Evolutionary conservation across 2,888 invertebrate genomes (phyloP).

Genomic region (Metellina segmentata): DNA sequence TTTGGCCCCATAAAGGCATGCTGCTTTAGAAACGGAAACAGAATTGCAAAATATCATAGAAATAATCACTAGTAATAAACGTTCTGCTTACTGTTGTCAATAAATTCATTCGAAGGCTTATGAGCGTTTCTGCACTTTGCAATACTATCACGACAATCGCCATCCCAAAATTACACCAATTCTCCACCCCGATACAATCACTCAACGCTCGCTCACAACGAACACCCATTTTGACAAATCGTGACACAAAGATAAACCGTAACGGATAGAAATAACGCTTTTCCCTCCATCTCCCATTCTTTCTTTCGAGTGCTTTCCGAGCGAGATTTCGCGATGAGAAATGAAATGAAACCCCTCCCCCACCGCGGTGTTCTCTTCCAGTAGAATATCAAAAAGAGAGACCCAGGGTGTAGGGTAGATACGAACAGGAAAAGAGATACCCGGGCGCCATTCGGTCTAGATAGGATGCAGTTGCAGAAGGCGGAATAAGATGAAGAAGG

Average conservation of each 20-base stretch:
- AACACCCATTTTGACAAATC: slow-evolving; percentile 45
- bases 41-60: too few relatives aligned
- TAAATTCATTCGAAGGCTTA: too few relatives aligned
- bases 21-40: too few relatives aligned
- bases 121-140: too few relatives aligned
- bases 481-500: neutral
- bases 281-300: neutral
- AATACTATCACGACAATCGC: too few relatives aligned
- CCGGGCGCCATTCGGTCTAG: slow-evolving; percentile 38
- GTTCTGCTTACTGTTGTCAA: too few relatives aligned
- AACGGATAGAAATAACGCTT: slow-evolving; percentile 46
- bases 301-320: neutral
- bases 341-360: slow-evolving; percentile 23
- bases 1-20: too few relatives aligned
- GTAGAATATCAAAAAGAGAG: neutral
- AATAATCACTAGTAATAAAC: too few relatives aligned
- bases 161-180: neutral
- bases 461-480: neutral
- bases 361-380: neutral
- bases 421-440: slow-evolving; percentile 12
- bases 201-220: slow-evolving; percentile 11
- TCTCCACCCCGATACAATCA: slow-evolving; percentile 3
- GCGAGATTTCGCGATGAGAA: neutral
- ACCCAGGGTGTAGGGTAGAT: too few relatives aligned
- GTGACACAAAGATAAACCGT: slow-evolving; percentile 46